phyloP scores from a whole-genome alignment of 2,113 vertebrate species.

The Cranoglanis bouderius region DNA sequence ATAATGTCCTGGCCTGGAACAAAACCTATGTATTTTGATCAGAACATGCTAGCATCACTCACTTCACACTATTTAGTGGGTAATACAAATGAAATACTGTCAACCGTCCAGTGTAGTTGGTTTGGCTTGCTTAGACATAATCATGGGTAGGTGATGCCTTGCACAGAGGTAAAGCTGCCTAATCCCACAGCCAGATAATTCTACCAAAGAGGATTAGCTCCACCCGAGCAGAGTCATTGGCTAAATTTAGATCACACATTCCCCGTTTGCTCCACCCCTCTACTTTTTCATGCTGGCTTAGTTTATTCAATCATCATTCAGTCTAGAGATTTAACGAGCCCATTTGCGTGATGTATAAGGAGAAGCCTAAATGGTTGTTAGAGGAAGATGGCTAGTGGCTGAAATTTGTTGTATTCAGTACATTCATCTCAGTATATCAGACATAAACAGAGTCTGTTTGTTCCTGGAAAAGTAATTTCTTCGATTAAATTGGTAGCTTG shows the following conservation, averaged over 20 bases:
- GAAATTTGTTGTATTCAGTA: neutral
- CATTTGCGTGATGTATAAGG: neutral
- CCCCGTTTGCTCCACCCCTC: slow-evolving; percentile 58
- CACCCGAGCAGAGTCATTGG: slow-evolving; percentile 77
- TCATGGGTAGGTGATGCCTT: slow-evolving; percentile 76
- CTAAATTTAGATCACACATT: slow-evolving; percentile 86
- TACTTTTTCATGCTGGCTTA: slow-evolving; percentile 32
- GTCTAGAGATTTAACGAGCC: neutral
- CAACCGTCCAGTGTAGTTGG: slow-evolving; percentile 52
- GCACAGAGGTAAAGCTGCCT: slow-evolving; percentile 78
- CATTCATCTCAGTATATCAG: neutral
- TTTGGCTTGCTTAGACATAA: slow-evolving; percentile 66
- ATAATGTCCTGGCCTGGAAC: neutral
- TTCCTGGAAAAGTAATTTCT: neutral
- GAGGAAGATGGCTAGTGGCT: neutral
- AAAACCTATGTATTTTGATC: neutral
- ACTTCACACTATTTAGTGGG: neutral
- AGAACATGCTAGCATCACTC: neutral
- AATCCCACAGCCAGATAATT: slow-evolving; percentile 87
- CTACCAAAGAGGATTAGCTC: slow-evolving; percentile 92
- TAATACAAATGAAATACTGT: neutral
- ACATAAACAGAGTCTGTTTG: neutral
- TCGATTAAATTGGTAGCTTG: neutral
- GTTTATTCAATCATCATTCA: slow-evolving; percentile 34
- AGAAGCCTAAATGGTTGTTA: neutral